These are phyloP conservation scores for Yponomeuta sedellus DNA, from an alignment of 2,888 invertebrate genomes.

Conservation along the genomic window DNA sequence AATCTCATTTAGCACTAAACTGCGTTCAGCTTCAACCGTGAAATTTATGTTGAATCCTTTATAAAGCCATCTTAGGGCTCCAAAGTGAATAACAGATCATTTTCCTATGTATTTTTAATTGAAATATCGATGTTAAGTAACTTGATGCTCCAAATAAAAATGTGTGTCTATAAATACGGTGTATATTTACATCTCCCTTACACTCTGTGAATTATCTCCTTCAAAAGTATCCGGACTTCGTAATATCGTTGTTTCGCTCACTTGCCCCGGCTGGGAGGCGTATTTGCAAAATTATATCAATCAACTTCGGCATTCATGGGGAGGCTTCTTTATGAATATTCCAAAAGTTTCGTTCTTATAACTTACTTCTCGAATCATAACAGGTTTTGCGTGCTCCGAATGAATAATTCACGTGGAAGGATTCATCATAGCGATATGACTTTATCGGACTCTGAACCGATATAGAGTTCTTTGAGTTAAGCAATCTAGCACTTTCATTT, in stretches of 20 bases:
- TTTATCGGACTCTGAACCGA: not conserved
- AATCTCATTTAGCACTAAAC: too few relatives aligned
- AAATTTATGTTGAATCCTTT: too few relatives aligned
- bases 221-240: not conserved
- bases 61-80: too few relatives aligned
- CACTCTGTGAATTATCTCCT: not conserved
- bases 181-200: not conserved
- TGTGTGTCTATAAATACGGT: not conserved
- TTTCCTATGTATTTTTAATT: not conserved
- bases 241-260: not conserved
- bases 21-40: too few relatives aligned
- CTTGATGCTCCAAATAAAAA: not conserved
- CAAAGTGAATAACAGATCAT: too few relatives aligned
- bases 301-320: not conserved
- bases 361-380: slow-evolving; percentile 5
- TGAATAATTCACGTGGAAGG: slow-evolving; percentile 9
- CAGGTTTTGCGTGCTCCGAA: slow-evolving; percentile 7
- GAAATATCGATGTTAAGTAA: not conserved
- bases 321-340: not conserved
- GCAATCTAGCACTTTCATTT: not conserved
- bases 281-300: slow-evolving; percentile 2
- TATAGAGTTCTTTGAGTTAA: too few relatives aligned
- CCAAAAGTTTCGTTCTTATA: slow-evolving; percentile 1
- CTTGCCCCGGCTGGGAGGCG: not conserved
- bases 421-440: not conserved